These are phyloP conservation scores for Petaurus breviceps DNA, from an alignment of 2,113 vertebrate species.

Conservation along the genomic window DNA sequence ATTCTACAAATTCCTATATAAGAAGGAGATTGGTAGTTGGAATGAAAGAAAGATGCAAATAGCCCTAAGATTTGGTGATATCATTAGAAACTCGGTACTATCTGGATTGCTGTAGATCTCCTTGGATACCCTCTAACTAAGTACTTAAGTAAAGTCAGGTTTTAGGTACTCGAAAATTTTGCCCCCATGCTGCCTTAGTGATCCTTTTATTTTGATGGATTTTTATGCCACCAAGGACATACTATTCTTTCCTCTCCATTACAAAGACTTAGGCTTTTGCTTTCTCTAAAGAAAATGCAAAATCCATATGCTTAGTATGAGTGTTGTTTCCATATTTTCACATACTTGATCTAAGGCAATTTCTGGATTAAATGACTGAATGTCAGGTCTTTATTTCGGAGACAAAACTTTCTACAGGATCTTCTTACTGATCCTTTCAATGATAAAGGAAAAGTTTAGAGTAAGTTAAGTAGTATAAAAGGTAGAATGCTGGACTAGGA, in stretches of 20 bases:
- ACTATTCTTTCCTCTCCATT: background rate
- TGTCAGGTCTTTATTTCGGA: background rate
- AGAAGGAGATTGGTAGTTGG: background rate
- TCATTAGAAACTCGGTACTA: background rate
- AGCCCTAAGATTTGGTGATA: background rate
- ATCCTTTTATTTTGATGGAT: background rate
- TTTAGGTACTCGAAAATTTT: background rate
- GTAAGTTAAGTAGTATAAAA: background rate
- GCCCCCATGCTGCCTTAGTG: too few relatives aligned
- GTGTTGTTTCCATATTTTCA: background rate
- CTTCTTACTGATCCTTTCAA: background rate
- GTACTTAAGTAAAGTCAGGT: background rate
- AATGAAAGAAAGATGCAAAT: background rate
- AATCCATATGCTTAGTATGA: background rate
- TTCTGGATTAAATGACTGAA: background rate
- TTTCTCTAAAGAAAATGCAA: background rate
- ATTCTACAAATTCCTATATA: background rate
- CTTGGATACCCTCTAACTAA: background rate
- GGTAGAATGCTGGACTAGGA: background rate
- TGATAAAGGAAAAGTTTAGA: background rate
- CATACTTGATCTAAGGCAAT: background rate
- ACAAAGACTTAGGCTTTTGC: background rate
- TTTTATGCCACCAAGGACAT: background rate
- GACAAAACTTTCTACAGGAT: background rate
- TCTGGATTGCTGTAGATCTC: background rate